phyloP scores from a whole-genome alignment of 2,113 vertebrate species.

The Sphyrna mokarran region DNA sequence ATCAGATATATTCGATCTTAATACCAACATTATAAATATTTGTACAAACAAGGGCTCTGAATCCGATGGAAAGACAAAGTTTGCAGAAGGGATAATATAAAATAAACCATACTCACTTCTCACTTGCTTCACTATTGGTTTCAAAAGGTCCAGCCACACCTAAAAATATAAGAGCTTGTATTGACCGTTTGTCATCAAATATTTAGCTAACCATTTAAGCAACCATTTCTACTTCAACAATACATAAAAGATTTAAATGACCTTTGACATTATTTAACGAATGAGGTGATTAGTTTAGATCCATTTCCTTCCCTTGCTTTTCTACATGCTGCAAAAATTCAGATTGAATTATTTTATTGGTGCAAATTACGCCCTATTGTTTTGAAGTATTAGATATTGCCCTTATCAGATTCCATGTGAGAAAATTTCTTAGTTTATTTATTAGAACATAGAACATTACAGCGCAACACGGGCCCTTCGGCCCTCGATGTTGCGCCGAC shows the following conservation, averaged over 20 bases:
- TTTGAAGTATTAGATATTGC: neutral
- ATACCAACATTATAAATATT: neutral
- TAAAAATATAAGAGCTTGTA: constrained; percentile 44
- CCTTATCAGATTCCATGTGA: neutral
- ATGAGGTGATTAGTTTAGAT: neutral
- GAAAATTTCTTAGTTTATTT: too few species aligned
- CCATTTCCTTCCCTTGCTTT: neutral
- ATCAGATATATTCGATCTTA: too few species aligned
- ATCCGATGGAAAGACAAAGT: neutral
- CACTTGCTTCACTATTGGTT: constrained; percentile 91
- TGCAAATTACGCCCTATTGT: neutral
- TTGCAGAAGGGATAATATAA: neutral
- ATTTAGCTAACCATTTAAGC: neutral
- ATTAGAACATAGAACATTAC: too few species aligned
- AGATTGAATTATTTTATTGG: neutral
- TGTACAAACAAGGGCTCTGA: neutral
- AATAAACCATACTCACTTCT: constrained; percentile 71
- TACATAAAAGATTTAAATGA: neutral
- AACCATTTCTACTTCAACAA: neutral
- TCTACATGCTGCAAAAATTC: neutral
- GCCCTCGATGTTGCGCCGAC: too few species aligned
- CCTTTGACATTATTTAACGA: neutral
- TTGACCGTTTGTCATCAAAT: neutral
- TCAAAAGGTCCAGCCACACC: constrained; percentile 96
- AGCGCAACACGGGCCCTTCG: too few species aligned